Conservation (phyloP, 2,113 vertebrate genomes). For the human region GRCh38 chr2:86894501-86895000, state of each 20-base stretch:
- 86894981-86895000: neutral
- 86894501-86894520: neutral
- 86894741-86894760: neutral
- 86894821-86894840: constrained; percentile 94
- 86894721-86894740: neutral
- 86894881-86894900: constrained; percentile 80
- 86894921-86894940: neutral
- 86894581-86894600: neutral
- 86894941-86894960: neutral
- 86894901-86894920: neutral
- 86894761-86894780: constrained; percentile 3
- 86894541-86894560: neutral
- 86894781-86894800: constrained; percentile 91
- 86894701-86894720: neutral
- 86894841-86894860: constrained; percentile 92
- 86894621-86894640: neutral
- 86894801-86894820: constrained; percentile 95
- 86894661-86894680: neutral
- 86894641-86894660: neutral
- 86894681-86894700: neutral
- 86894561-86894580: neutral
- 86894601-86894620: too few species aligned
- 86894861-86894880: constrained; percentile 95
- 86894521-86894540: neutral
- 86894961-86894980: neutral